Percentiles rank a stretch among this genome's conserved stretches.
phyloP scores from a whole-genome alignment of 1,140 invertebrate species.

The Holcopasites calliopsidis region DNA sequence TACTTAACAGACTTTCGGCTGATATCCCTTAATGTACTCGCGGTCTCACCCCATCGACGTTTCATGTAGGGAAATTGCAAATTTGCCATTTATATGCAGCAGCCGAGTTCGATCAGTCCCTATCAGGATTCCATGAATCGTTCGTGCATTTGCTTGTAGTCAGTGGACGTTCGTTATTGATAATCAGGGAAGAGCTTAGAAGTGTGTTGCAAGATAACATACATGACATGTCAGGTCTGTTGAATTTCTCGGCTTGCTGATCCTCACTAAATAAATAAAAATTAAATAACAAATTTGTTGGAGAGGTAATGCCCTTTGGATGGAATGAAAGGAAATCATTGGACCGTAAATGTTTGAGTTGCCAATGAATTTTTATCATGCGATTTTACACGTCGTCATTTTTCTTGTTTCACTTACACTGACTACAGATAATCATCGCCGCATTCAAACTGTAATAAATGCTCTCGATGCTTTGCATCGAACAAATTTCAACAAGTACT shows the following conservation, averaged over 20 bases:
- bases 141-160: neutral
- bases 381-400: no score
- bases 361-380: no score
- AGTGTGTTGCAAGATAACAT: conserved; percentile 9
- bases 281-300: neutral
- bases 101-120: conserved; percentile 19
- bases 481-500: no score
- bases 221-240: neutral
- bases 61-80: neutral
- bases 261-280: neutral
- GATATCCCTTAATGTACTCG: no score
- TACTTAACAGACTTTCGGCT: conserved; percentile 26
- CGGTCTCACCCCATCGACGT: no score
- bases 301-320: no score
- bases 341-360: no score
- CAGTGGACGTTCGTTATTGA: conserved; percentile 19
- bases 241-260: neutral
- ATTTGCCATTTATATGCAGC: neutral
- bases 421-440: no score
- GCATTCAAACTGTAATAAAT: no score
- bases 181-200: neutral
- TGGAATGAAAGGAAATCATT: no score
- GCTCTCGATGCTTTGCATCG: no score
- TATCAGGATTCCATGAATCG: conserved; percentile 27
- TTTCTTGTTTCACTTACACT: no score